A percentile compares a stretch with the other conserved stretches of the same genome.
phyloP scores from a whole-genome alignment of 2,797 vertebrate genomes.

The Sebastes hopkinsi region DNA sequence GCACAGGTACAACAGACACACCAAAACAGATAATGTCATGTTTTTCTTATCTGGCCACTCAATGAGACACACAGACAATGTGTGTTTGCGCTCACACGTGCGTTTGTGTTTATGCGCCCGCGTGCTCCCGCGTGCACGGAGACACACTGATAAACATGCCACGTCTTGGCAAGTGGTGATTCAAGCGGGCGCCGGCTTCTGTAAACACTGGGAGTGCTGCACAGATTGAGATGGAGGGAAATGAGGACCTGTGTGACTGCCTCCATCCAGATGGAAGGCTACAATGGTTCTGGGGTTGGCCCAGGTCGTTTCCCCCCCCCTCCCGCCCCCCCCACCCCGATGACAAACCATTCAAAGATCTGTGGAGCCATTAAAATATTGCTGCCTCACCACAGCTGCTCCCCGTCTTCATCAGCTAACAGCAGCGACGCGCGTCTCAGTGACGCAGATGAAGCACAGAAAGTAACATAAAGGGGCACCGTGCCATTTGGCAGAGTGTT shows the following conservation, averaged over 20 bases:
- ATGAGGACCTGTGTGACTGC: slow-evolving; percentile 58
- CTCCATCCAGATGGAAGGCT: slow-evolving; percentile 64
- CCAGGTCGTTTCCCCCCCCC: slow-evolving; percentile 29
- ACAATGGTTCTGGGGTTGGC: slow-evolving; percentile 57
- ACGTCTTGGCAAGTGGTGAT: slow-evolving; percentile 65
- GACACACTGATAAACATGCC: slow-evolving; percentile 66
- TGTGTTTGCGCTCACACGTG: slow-evolving; percentile 53
- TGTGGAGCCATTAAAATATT: slow-evolving; percentile 52
- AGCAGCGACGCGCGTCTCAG: slow-evolving; percentile 2
- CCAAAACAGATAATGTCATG: slow-evolving; percentile 64
- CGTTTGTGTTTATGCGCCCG: slow-evolving; percentile 49
- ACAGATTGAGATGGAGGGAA: slow-evolving; percentile 63
- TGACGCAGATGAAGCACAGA: slow-evolving; percentile 50
- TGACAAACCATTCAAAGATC: slow-evolving; percentile 55
- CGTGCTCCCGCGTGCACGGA: slow-evolving; percentile 31
- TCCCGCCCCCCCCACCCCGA: background rate
- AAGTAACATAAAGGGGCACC: slow-evolving; percentile 61
- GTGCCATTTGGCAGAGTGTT: slow-evolving; percentile 70
- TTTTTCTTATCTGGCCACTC: slow-evolving; percentile 71
- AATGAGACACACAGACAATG: slow-evolving; percentile 52
- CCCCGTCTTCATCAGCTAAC: slow-evolving; percentile 55
- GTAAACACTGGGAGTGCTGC: slow-evolving; percentile 57
- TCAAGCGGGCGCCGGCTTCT: slow-evolving; percentile 43
- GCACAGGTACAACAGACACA: slow-evolving; percentile 22
- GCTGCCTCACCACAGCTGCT: slow-evolving; percentile 61